phyloP scores from a whole-genome alignment of 1,140 invertebrate species.

The Vanessa tameamea region DNA sequence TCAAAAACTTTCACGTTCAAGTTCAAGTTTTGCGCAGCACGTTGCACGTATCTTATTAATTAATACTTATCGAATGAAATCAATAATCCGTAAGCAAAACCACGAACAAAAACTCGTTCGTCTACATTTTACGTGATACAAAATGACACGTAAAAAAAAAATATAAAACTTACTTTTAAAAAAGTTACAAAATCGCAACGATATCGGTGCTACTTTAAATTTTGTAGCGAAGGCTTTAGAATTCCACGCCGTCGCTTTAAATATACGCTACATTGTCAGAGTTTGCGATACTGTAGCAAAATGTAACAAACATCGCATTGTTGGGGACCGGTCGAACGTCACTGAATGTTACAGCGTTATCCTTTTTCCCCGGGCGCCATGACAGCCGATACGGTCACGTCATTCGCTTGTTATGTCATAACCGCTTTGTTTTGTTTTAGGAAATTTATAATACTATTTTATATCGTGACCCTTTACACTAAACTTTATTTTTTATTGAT shows the following conservation, averaged over 20 bases:
- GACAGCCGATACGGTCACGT: constrained; percentile 28
- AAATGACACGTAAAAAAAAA: not conserved
- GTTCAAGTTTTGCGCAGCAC: too few species aligned
- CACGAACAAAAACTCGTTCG: too few species aligned
- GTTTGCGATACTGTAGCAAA: not conserved
- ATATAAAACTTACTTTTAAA: not conserved
- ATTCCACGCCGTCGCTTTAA: constrained; percentile 5
- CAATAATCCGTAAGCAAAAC: too few species aligned
- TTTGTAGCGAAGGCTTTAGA: not conserved
- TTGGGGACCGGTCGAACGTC: constrained; percentile 3
- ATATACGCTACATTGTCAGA: constrained; percentile 9
- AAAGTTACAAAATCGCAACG: not conserved
- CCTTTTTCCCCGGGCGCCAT: constrained; percentile 18
- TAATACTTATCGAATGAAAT: too few species aligned
- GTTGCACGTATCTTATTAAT: too few species aligned
- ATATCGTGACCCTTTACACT: too few species aligned
- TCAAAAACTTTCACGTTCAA: too few species aligned
- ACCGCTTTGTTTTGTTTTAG: not conserved
- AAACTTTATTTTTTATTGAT: too few species aligned
- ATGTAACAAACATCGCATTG: constrained; percentile 23
- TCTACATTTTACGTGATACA: not conserved
- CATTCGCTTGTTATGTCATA: constrained; percentile 24
- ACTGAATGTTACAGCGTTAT: constrained; percentile 17
- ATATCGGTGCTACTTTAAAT: constrained; percentile 4
- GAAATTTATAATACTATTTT: too few species aligned